Percentiles rank a stretch among this genome's conserved stretches.
These are phyloP conservation scores for Tolmerus cingulatus DNA, from an alignment of 2,888 invertebrate species.

Conservation along the genomic window DNA sequence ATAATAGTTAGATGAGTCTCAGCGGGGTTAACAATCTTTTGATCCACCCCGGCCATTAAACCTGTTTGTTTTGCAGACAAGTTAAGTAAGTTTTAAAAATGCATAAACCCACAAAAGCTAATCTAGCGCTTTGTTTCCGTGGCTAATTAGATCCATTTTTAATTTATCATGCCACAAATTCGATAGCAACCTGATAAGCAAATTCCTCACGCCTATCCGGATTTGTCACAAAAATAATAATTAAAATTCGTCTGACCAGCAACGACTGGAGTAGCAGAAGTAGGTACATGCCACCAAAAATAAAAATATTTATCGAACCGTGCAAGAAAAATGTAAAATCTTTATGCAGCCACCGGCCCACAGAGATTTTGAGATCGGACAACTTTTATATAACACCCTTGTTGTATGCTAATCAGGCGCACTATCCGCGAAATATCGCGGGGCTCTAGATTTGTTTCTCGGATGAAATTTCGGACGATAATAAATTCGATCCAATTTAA, in stretches of 20 bases:
- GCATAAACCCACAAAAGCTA: background rate
- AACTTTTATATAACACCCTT: background rate
- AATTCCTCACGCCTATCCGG: background rate
- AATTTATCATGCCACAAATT: background rate
- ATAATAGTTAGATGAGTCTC: background rate
- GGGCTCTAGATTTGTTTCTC: background rate
- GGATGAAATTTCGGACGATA: background rate
- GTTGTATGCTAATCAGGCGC: background rate
- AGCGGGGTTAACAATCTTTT: background rate
- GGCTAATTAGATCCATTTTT: background rate
- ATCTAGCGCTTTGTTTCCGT: background rate
- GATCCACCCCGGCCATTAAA: background rate
- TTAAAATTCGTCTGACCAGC: background rate
- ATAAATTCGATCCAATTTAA: background rate
- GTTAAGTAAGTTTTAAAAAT: background rate
- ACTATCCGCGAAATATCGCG: background rate
- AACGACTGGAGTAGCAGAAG: background rate
- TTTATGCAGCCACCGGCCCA: background rate
- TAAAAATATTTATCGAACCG: background rate
- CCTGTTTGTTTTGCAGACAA: background rate
- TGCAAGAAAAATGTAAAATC: background rate
- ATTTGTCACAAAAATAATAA: background rate
- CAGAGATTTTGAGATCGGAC: background rate
- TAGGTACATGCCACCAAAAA: background rate
- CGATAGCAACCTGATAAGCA: background rate